These are phyloP conservation scores for Andrena praecox DNA, from an alignment of 2,888 invertebrate species.

Conservation along the genomic window DNA sequence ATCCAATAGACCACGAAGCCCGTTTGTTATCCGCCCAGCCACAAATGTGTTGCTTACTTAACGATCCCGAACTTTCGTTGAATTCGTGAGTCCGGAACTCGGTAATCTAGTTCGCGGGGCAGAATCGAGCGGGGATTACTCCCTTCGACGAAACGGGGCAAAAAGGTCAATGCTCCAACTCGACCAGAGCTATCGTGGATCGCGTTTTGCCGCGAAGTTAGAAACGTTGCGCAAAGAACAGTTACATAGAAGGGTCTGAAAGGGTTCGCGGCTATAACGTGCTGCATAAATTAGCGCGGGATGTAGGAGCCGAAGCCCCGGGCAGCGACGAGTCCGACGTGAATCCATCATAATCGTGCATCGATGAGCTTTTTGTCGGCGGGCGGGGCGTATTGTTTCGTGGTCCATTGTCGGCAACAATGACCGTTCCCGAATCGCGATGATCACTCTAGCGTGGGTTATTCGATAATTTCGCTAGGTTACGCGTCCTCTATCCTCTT, in stretches of 20 bases:
- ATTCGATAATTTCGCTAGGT: constrained; percentile 79
- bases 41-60: constrained; percentile 9
- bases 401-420: constrained; percentile 74
- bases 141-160: background rate
- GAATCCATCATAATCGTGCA: constrained; percentile 43
- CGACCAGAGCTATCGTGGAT: background rate
- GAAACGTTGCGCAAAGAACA: background rate
- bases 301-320: background rate
- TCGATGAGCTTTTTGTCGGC: constrained; percentile 74
- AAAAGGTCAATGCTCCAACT: background rate
- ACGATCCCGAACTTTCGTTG: constrained; percentile 30
- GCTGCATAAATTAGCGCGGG: background rate
- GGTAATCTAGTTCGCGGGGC: constrained; percentile 27
- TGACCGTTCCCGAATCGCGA: constrained; percentile 59
- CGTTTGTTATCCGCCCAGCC: background rate
- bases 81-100: constrained; percentile 33
- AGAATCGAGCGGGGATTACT: constrained; percentile 15
- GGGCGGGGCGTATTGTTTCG: constrained; percentile 68
- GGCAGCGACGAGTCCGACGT: background rate
- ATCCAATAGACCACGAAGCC: background rate
- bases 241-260: background rate
- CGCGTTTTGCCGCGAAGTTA: background rate
- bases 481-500: constrained; percentile 33
- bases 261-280: background rate
- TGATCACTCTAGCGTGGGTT: constrained; percentile 77